Conservation (phyloP, 30 jellyfish, hydroid and myxozoan genomes). For the Aurelia sp. region DNA sequence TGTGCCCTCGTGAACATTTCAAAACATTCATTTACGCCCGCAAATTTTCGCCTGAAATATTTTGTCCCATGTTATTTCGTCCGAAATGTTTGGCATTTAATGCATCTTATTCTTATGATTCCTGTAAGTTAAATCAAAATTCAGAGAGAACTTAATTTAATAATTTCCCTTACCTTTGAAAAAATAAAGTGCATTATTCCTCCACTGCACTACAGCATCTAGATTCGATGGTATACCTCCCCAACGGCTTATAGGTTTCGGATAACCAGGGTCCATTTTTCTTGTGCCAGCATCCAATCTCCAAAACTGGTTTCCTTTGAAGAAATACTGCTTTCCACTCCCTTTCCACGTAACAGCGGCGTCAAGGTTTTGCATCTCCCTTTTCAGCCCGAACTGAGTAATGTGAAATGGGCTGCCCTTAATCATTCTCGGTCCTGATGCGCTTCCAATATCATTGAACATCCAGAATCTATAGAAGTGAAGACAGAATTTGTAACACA, state of each 20-base stretch:
- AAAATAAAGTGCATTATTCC: constrained; percentile 61
- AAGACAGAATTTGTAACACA: background rate
- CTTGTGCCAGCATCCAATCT: constrained; percentile 62
- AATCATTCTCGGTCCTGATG: background rate
- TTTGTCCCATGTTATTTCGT: too few species aligned
- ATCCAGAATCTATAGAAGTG: constrained; percentile 78
- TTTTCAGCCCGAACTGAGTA: constrained; percentile 57
- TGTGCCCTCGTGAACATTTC: too few species aligned
- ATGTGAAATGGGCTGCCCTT: constrained; percentile 57
- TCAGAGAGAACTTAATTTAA: too few species aligned
- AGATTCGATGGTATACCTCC: constrained; percentile 78
- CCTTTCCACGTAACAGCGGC: constrained; percentile 75
- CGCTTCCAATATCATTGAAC: constrained; percentile 37
- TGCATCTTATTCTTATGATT: too few species aligned
- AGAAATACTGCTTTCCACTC: constrained; percentile 70
- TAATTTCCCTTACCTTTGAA: constrained; percentile 75
- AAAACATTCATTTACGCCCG: too few species aligned
- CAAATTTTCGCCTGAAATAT: too few species aligned
- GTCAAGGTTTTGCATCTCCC: constrained; percentile 77
- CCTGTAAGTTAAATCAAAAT: too few species aligned
- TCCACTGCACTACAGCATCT: constrained; percentile 84
- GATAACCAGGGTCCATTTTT: constrained; percentile 87
- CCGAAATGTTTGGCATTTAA: too few species aligned
- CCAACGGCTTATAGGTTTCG: constrained; percentile 76
- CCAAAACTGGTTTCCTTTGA: constrained; percentile 88